phyloP scores from a whole-genome alignment of 2,888 invertebrate species.

The Leptinotarsa haldemani region DNA sequence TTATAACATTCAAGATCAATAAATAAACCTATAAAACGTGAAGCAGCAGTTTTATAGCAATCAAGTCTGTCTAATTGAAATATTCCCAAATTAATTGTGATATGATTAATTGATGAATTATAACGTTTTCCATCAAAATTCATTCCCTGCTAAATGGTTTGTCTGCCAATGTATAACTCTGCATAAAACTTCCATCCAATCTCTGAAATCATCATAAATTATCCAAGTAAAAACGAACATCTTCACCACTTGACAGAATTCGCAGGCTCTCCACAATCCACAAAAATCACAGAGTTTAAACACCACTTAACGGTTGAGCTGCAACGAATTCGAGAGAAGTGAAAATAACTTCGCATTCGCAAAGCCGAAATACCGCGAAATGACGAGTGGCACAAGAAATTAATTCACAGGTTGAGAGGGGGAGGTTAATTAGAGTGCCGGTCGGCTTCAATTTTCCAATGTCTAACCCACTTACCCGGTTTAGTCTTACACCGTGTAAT shows the following conservation, averaged over 20 bases:
- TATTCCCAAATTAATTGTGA: too few relatives aligned
- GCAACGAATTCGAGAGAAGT: background rate
- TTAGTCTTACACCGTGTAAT: slow-evolving; percentile 2
- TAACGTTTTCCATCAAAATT: too few relatives aligned
- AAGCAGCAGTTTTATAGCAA: too few relatives aligned
- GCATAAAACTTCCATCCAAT: background rate
- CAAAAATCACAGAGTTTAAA: background rate
- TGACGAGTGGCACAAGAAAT: background rate
- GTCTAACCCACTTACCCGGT: slow-evolving; percentile 2
- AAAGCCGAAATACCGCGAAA: slow-evolving; percentile 2
- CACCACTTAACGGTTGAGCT: background rate
- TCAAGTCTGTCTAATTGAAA: too few relatives aligned
- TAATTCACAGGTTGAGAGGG: background rate
- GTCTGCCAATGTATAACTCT: background rate
- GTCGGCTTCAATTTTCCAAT: slow-evolving; percentile 7
- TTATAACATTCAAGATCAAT: too few relatives aligned
- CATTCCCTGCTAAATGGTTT: too few relatives aligned
- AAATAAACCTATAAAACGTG: too few relatives aligned
- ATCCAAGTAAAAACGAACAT: background rate
- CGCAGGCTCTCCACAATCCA: background rate
- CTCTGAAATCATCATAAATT: background rate
- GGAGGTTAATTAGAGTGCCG: background rate
- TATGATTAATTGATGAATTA: too few relatives aligned
- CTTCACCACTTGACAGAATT: background rate
- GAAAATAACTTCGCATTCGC: background rate